Conservation (phyloP, 2,797 vertebrate species). For the Oreortyx pictus region DNA sequence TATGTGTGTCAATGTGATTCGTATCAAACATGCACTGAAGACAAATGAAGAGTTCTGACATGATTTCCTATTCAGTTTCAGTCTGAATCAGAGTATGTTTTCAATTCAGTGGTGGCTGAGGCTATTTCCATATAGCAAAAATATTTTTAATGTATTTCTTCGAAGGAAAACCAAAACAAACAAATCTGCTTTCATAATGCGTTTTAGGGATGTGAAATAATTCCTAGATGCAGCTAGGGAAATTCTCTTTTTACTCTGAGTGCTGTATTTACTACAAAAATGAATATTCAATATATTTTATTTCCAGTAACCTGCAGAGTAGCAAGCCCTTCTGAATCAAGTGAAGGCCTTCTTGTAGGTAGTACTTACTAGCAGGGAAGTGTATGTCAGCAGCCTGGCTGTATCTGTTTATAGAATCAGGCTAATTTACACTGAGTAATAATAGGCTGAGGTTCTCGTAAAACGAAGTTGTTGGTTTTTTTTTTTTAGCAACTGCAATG, state of each 20-base stretch:
- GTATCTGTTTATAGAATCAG: background rate
- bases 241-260: background rate
- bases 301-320: background rate
- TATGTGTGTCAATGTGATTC: background rate
- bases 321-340: background rate
- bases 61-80: background rate
- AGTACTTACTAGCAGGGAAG: background rate
- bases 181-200: background rate
- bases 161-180: background rate
- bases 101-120: background rate
- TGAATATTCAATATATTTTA: background rate
- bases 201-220: background rate
- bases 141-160: background rate
- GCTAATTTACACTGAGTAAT: background rate
- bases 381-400: background rate
- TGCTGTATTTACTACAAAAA: background rate
- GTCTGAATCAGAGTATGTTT: background rate
- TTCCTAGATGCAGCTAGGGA: background rate
- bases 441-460: background rate
- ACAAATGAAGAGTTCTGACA: background rate
- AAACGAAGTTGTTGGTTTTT: background rate
- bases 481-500: background rate
- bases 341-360: background rate
- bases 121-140: background rate
- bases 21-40: background rate